phyloP scores from a whole-genome alignment of 2,113 vertebrate genomes.

The zebrafish (Danio rerio) region GRCz12tu NC_133199.1:39929501-39930000 shows the following conservation, averaged over 20 bases:
- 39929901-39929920: slow-evolving; percentile 40
- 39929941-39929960: slow-evolving; percentile 24
- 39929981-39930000: slow-evolving; percentile 36
- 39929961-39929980: slow-evolving; percentile 23
- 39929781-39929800: too few species aligned
- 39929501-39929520: slow-evolving; percentile 61
- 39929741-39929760: too few species aligned
- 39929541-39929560: neutral
- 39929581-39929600: neutral
- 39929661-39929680: too few species aligned
- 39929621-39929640: neutral
- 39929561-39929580: neutral
- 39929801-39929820: too few species aligned
- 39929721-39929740: too few species aligned
- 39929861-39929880: neutral
- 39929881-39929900: neutral
- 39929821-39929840: too few species aligned
- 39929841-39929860: too few species aligned
- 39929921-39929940: slow-evolving; percentile 16
- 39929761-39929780: too few species aligned
- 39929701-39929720: too few species aligned
- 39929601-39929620: neutral
- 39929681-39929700: too few species aligned
- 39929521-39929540: slow-evolving; percentile 46
- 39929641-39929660: neutral